Percentiles rank a stretch among this genome's conserved stretches.
phyloP scores from a whole-genome alignment of 2,113 vertebrate genomes.

The Capreolus pygargus region DNA sequence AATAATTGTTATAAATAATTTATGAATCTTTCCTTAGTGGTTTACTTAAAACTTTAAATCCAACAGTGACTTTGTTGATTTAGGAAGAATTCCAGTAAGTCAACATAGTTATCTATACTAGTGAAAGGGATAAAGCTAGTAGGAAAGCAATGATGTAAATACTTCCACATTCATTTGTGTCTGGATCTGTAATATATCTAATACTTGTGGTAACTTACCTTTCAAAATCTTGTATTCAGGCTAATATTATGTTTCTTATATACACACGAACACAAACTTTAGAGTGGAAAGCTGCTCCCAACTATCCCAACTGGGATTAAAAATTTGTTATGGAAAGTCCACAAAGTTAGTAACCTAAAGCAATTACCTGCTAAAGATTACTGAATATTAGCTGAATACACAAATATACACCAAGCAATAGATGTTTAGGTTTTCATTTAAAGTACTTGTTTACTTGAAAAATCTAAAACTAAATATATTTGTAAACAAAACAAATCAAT shows the following conservation, averaged over 20 bases:
- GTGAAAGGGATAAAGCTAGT: not conserved
- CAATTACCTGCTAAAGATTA: slow-evolving; percentile 60
- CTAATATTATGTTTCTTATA: slow-evolving; percentile 45
- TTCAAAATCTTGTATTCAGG: slow-evolving; percentile 34
- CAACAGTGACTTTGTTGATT: slow-evolving; percentile 10
- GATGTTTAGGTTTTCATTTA: slow-evolving; percentile 49
- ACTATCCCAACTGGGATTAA: slow-evolving; percentile 35
- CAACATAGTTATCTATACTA: not conserved
- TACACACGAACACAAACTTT: slow-evolving; percentile 46
- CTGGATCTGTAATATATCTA: slow-evolving; percentile 12
- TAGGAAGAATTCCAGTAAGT: slow-evolving; percentile 32
- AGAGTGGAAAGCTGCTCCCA: not conserved
- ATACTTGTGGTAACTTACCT: slow-evolving; percentile 38
- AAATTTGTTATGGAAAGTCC: slow-evolving; percentile 40
- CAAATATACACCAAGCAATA: slow-evolving; percentile 42
- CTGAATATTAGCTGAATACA: slow-evolving; percentile 55
- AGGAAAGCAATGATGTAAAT: slow-evolving; percentile 16
- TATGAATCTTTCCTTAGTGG: not conserved
- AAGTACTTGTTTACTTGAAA: slow-evolving; percentile 49
- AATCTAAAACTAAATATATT: slow-evolving; percentile 55
- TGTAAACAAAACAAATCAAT: slow-evolving; percentile 59
- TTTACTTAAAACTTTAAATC: slow-evolving; percentile 40
- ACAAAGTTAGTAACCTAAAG: slow-evolving; percentile 62
- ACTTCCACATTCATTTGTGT: slow-evolving; percentile 28
- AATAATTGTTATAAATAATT: not conserved